These are phyloP conservation scores for Tyria jacobaeae DNA, from an alignment of 2,888 invertebrate species.

Conservation along the genomic window DNA sequence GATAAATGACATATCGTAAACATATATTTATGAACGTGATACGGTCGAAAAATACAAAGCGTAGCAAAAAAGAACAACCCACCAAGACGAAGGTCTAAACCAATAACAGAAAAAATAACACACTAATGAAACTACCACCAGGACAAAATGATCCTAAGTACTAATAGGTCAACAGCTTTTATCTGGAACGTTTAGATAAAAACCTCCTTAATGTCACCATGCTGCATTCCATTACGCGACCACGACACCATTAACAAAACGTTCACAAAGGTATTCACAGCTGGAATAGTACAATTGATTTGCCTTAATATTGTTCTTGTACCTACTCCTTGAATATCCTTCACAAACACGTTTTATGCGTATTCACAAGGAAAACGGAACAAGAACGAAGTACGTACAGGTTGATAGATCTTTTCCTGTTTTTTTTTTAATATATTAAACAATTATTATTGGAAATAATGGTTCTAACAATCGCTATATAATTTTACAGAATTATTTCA, in stretches of 20 bases:
- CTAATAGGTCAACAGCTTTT: neutral
- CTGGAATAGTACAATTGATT: conserved; percentile 5
- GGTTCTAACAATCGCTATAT: neutral
- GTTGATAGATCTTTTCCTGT: conserved; percentile 9
- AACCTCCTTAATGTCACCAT: neutral
- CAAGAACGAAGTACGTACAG: neutral
- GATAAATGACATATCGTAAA: too few relatives aligned
- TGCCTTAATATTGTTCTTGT: conserved; percentile 15
- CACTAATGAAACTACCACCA: too few relatives aligned
- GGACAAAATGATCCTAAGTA: too few relatives aligned
- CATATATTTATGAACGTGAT: neutral
- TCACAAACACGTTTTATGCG: neutral
- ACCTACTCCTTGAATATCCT: conserved; percentile 3
- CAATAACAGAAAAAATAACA: neutral
- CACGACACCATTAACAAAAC: neutral
- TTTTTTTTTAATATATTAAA: conserved; percentile 2
- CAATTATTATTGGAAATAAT: too few relatives aligned
- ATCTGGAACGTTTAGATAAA: conserved; percentile 4
- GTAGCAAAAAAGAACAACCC: too few relatives aligned
- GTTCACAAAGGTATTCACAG: conserved; percentile 6
- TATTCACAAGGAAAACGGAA: conserved; percentile 3
- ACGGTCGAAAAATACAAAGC: neutral
- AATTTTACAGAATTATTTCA: too few relatives aligned
- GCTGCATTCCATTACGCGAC: conserved; percentile 10
- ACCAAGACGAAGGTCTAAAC: neutral